Evolutionary conservation across 2,888 invertebrate species (phyloP), one percentile per base, ranked within the genome.

Genomic region (Volucella inanis): DNA sequence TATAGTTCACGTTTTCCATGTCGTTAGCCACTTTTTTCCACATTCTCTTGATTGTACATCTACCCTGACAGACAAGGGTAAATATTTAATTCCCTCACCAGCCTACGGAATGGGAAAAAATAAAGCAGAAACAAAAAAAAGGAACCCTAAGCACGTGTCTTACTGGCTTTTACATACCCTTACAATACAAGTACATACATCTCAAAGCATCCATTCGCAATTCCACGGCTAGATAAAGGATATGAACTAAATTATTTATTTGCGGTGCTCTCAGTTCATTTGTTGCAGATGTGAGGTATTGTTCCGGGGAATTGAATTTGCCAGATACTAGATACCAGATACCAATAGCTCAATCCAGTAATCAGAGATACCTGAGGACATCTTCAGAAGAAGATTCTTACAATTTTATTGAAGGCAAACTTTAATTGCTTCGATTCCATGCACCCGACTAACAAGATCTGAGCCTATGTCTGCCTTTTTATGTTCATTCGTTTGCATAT

Each of bases 171-270:
- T 81, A 59, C 31, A 68, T 68, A 54, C 67, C 50, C 43, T 43
- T 67, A 62, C 61, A 75, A 54, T 14, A 2, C 18, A 3, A 0
- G 18, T 22, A 22, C 18, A 22, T 22, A 49, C 6, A 31, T 31
- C 31, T 6, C 4, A 0, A 18, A 43, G 39, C 39, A 68, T 68
- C 74, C 62, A 62, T 39, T 45, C 3, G n/a, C 12, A 55, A 45
- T 15, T 45, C 59, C 9, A 38, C 45, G 76, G 6, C 39, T 43
- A 49, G 11, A 47, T 18, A 49, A 74, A 41, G 62, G 67, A 12
- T 47, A 57, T 61, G 47, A 50, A 10, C 59, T 81, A 70, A 76
- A 76, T 81, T 81, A 81, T 78, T 78, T 81, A 81, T 64, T 70
- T 81, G 75, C 45, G 75, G 81, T 70, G 8, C 52, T 68, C 43